Percentiles rank a stretch among this genome's conserved stretches.
phyloP scores from a whole-genome alignment of 2,888 invertebrate species.

The Pristionchus maxplancki region DNA sequence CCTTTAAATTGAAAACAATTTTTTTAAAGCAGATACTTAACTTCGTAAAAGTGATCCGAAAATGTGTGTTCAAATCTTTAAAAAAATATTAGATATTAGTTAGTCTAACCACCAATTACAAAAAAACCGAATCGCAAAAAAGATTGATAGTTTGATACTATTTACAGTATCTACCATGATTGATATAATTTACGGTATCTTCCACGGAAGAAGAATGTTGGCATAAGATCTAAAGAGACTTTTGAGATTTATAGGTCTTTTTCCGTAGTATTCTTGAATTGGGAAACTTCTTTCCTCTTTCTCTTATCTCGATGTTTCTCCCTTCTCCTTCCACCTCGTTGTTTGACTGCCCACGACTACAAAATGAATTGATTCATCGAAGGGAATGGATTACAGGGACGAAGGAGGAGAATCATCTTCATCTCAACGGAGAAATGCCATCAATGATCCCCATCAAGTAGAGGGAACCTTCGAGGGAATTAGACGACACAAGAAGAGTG shows the following conservation, averaged over 20 bases:
- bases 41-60: too few species aligned
- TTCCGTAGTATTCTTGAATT: neutral
- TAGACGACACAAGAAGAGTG: constrained; percentile 67
- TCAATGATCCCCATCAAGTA: constrained; percentile 71
- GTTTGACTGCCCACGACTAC: neutral
- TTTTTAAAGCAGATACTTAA: too few species aligned
- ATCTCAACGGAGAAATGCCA: constrained; percentile 71
- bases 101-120: too few species aligned
- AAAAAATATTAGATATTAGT: too few species aligned
- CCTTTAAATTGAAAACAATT: too few species aligned
- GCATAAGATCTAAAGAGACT: neutral
- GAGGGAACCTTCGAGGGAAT: constrained; percentile 69
- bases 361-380: neutral
- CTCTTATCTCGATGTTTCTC: constrained; percentile 35
- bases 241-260: neutral
- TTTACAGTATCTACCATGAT: too few species aligned
- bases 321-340: neutral
- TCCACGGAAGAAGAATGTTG: neutral
- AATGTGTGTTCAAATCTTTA: too few species aligned
- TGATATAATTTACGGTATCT: too few species aligned
- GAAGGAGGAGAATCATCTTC: constrained; percentile 60
- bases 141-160: too few species aligned
- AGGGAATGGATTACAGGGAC: neutral
- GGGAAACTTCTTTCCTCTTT: constrained; percentile 32
- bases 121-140: too few species aligned